Conservation (phyloP, 2,113 vertebrate genomes). For the Poeciliopsis occidentalis region DNA sequence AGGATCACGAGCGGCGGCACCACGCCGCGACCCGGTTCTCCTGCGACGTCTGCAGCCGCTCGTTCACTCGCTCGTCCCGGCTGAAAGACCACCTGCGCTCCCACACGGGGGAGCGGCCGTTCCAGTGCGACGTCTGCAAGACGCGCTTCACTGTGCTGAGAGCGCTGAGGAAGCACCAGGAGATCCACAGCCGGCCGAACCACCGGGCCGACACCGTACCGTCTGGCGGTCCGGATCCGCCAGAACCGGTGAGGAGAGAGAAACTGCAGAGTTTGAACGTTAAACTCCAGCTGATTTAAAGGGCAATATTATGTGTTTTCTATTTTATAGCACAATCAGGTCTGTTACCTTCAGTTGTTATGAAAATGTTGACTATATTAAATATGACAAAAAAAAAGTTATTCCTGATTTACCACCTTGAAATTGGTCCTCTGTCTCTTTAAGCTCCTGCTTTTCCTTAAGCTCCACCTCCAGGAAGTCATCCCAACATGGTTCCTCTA, state of each 20-base stretch:
- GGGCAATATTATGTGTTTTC: no score
- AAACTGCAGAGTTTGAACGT: neutral
- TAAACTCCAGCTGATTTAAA: neutral
- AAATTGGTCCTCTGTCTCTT: no score
- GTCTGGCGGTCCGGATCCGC: rapidly evolving
- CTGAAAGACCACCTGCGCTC: conserved; percentile 44
- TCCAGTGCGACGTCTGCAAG: conserved; percentile 41
- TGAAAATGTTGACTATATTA: no score
- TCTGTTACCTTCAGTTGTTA: no score
- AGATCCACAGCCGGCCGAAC: conserved; percentile 34
- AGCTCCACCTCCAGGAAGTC: no score
- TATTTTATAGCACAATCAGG: no score
- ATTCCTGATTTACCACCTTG: no score
- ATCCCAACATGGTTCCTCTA: no score
- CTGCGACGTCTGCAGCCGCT: conserved; percentile 42
- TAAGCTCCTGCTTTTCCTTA: no score
- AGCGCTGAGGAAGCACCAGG: conserved; percentile 36
- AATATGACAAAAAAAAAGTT: no score
- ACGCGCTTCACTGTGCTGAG: conserved; percentile 17
- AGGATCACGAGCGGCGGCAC: conserved; percentile 38
- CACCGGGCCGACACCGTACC: rapidly evolving
- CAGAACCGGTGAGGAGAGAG: neutral
- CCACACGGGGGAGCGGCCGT: conserved; percentile 51
- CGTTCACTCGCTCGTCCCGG: conserved; percentile 20
- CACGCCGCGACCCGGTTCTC: conserved; percentile 20